These are phyloP conservation scores for Acanthosepion esculentum DNA, from an alignment of 2,888 invertebrate genomes.

Conservation along the genomic window DNA sequence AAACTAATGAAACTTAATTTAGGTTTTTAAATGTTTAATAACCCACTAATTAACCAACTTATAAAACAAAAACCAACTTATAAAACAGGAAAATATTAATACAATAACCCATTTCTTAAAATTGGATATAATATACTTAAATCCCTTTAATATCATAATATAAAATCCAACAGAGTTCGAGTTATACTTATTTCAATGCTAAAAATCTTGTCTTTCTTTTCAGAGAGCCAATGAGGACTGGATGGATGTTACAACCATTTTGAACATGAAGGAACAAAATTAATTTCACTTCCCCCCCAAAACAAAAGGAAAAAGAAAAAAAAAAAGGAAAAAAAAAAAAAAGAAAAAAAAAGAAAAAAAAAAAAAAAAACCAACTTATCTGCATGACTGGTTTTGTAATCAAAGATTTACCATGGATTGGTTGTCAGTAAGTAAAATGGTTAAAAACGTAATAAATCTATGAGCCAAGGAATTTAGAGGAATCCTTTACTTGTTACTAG, in stretches of 20 bases:
- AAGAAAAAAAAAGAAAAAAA: no score
- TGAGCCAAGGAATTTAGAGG: constrained; percentile 35
- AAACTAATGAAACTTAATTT: background rate
- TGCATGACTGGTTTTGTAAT: constrained; percentile 46
- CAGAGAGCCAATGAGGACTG: constrained; percentile 21
- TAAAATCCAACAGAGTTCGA: background rate
- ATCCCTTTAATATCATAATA: background rate
- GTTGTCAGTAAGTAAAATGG: constrained; percentile 38
- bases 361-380: background rate
- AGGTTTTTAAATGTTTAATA: background rate
- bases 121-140: background rate
- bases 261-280: background rate
- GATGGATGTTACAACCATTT: constrained; percentile 17
- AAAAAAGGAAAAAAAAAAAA: no score
- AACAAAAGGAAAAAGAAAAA: no score
- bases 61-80: no score
- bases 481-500: constrained; percentile 36
- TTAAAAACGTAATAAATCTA: constrained; percentile 41
- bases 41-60: background rate
- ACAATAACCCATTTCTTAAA: background rate
- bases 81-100: background rate
- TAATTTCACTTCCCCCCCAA: no score
- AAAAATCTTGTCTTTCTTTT: background rate
- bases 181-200: background rate
- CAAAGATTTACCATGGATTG: background rate